Evolutionary conservation across 2,113 vertebrate species (phyloP).

Genomic region (Cinclus cinclus): DNA sequence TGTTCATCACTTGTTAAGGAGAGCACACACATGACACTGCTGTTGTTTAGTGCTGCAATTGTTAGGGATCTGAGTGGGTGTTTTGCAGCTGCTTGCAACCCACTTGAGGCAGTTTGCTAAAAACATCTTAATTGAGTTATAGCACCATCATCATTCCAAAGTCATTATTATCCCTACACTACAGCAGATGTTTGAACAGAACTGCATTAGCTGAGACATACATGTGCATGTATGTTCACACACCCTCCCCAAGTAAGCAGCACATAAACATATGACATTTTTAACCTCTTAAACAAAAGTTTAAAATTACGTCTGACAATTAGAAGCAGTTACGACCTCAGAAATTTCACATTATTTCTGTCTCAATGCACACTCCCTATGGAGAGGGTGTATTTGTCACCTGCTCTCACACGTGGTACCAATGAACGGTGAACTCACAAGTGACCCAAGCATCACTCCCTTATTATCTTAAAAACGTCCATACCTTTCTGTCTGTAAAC

Average conservation of each 20-base stretch:
- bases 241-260: not conserved
- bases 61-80: conserved; percentile 15
- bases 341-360: not conserved
- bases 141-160: conserved; percentile 66
- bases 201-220: conserved; percentile 15
- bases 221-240: not conserved
- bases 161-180: conserved; percentile 57
- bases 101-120: conserved; percentile 63
- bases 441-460: too few species aligned
- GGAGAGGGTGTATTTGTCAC: not conserved
- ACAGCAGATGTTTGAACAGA: conserved; percentile 47
- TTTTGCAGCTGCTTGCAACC: conserved; percentile 46
- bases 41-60: not conserved
- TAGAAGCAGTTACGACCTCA: not conserved
- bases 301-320: not conserved
- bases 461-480: too few species aligned
- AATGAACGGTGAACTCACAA: too few species aligned
- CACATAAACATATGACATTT: not conserved
- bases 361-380: not conserved
- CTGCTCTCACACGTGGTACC: too few species aligned
- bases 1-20: not conserved
- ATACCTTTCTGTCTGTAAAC: too few species aligned
- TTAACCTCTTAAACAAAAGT: not conserved
- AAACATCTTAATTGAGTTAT: conserved; percentile 70
- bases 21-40: not conserved